Base-by-base conservation (phyloP, 2,888 invertebrate genomes). In the Congeria kusceri region DNA sequence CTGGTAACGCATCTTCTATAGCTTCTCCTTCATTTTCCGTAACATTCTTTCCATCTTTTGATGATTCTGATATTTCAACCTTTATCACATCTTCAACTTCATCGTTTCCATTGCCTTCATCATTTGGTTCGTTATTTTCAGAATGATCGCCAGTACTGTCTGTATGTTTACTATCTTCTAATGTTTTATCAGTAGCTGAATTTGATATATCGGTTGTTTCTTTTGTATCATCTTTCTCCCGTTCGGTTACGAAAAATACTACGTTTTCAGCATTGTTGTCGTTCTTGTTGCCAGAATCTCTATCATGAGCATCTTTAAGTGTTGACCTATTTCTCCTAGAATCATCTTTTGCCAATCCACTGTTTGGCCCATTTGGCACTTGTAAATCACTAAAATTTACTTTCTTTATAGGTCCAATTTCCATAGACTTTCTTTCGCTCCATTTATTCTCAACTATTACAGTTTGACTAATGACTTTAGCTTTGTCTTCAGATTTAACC, bases 241-340 rank as follows among this genome's bases (percentile, higher is more conserved):
- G 71, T 65, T 80, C 80, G 9, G 80, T 80, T 11, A 80, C 63
- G 61, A 80, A 80, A 68, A 80, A 80, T 49, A 69, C 65, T 3
- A 80, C 76, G 44, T 76, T 80, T 5, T 80, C 76, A 39, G 20
- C 53, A 18, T 63, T 46, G 5, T 13, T 27, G 20, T 70, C 29
- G 28, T n/a, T 68, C 32, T 44, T 57, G n/a, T 62, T 39, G 32
- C 25, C 25, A 25, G 44, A 23, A 44, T 28, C 23, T 58, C 29
- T 44, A 20, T 27, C 9, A 23, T 67, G 7, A 29, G 23, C 47
- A 28, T 20, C 46, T 58, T 58, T 20, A n/a, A 28, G 18, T n/a
- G 53, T n/a, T 25, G 20, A n/a, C 15, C 59, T 20, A 29, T 53
- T 20, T 62, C 53, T 39, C 27, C 27, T 4, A 64, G 39, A 57